Base-by-base conservation (phyloP, 2,113 vertebrate genomes). In the Etia nguti region DNA sequence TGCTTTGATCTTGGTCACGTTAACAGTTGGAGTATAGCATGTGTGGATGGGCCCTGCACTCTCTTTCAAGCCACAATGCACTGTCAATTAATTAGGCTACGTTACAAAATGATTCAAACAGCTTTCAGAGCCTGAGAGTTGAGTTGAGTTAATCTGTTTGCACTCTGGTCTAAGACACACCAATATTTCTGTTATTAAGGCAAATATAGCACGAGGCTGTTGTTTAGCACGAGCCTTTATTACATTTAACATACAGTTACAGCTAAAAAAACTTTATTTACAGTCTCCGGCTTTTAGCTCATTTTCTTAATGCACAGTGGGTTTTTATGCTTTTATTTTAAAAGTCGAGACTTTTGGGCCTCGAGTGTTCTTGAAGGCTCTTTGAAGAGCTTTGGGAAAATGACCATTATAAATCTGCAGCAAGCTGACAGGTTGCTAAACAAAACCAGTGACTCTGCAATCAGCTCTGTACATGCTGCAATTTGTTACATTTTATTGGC, bases 41-140 rank as follows among this genome's bases (percentile, higher is more conserved):
- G 7, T 16, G 6, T 60, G 55, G 13, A 20, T 16, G 9, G 11
- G 16, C 38, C 43, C 73, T 55, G 65, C 26, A 2, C 68, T 84
- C 13, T 2, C n/a, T 8, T 26, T 43, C 59, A 70, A 10, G 1
- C 57, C 10, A 10, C 26, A 52, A 56, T 34, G 43, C 20, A 3
- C 10, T 57, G 81, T 90, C 60, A 92, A 93, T 84, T 92, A 92
- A 94, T 83, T 31, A 92, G 75, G 52, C n/a, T 31, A 43, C 0
- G 3, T 86, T 70, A 80, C 81, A 55, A 83, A 31, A 57, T 13
- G 52, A 31, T 55, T 77, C 73, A 41, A 82, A 82, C 59, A 31
- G 54, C 43, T 62, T 34, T 16, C 18, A 54, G 16, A 34, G 34
- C 46, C 41, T n/a, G 24, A 41, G 36, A 22, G 56, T 6, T 8